A percentile compares a stretch with the other conserved stretches of the same genome.
Evolutionary conservation across 2,797 vertebrate species (phyloP).

Genomic region (Siniperca undulata): DNA sequence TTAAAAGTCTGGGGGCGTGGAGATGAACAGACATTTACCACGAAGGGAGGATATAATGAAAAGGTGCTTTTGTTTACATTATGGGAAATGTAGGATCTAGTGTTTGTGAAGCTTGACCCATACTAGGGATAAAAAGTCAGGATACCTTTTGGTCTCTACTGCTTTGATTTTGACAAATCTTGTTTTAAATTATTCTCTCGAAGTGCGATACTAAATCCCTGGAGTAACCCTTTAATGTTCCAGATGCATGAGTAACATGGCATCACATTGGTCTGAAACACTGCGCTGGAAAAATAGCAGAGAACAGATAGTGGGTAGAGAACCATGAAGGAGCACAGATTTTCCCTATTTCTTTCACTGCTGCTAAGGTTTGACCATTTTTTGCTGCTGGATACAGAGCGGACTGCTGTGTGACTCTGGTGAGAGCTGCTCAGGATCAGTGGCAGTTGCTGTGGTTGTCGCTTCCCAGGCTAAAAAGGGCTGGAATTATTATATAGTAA

Average conservation of each 20-base stretch:
- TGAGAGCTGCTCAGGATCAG: conserved; percentile 9
- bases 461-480: background rate
- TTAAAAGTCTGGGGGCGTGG: background rate
- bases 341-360: background rate
- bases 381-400: conserved; percentile 14
- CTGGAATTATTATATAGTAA: background rate
- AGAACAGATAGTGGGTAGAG: background rate
- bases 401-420: background rate
- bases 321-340: conserved; percentile 12
- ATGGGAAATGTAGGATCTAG: background rate
- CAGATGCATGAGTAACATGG: background rate
- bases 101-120: background rate
- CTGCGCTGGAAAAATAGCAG: background rate
- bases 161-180: background rate
- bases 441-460: background rate
- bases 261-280: background rate
- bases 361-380: conserved; percentile 6
- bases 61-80: background rate
- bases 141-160: background rate
- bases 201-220: background rate
- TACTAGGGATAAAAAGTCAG: background rate
- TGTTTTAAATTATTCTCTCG: background rate
- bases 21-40: background rate
- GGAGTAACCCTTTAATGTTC: background rate
- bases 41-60: background rate